Percentiles rank a stretch among this genome's conserved stretches.
phyloP scores from a whole-genome alignment of 2,888 invertebrate species.

The Ecliptopera silaceata region DNA sequence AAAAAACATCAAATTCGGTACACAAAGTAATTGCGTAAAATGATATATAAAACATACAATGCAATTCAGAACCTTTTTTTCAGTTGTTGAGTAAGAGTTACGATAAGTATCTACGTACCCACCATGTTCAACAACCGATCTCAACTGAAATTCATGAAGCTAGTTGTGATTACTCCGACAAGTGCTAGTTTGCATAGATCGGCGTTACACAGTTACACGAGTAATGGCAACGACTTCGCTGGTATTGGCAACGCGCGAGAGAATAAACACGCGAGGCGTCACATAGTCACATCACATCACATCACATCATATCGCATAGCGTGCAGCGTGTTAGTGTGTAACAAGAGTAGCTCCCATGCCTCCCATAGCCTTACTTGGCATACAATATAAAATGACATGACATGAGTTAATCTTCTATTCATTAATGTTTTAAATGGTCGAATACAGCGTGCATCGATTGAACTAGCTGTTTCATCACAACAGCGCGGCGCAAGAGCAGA shows the following conservation, averaged over 20 bases:
- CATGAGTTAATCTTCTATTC: too few species aligned
- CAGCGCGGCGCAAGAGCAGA: constrained; percentile 27
- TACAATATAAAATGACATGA: too few species aligned
- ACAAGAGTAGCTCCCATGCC: too few species aligned
- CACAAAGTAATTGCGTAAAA: too few species aligned
- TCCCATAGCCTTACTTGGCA: too few species aligned
- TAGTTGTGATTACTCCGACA: constrained; percentile 27
- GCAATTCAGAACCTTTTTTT: too few species aligned
- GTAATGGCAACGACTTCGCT: constrained; percentile 4
- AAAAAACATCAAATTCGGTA: too few species aligned
- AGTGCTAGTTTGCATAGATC: constrained; percentile 12
- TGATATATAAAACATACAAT: too few species aligned
- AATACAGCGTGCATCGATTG: not conserved
- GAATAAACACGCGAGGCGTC: not conserved
- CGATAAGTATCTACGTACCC: not conserved
- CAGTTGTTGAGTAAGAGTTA: not conserved
- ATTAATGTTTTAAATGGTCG: too few species aligned
- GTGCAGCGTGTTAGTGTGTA: too few species aligned
- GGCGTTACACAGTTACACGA: constrained; percentile 2
- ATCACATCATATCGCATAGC: too few species aligned
- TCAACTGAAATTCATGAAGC: constrained; percentile 11
- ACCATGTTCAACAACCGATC: not conserved
- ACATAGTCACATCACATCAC: too few species aligned
- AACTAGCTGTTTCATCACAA: not conserved
- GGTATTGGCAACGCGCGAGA: constrained; percentile 2